Conservation (phyloP, 2,113 vertebrate genomes). For the Elanoides forficatus region DNA sequence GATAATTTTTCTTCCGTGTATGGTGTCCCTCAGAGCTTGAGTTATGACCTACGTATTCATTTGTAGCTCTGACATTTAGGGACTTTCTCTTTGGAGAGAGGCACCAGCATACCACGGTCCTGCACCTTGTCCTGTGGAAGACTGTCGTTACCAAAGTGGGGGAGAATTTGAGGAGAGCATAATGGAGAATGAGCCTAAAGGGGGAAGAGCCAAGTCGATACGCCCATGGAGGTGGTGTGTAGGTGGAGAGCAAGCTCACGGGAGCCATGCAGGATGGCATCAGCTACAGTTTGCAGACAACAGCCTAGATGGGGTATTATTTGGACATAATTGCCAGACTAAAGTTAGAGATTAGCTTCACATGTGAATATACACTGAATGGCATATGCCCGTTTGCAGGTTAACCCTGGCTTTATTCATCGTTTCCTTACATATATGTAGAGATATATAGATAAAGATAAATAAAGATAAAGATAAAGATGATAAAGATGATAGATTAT, state of each 20-base stretch:
- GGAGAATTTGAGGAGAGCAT: background rate
- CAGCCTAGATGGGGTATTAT: background rate
- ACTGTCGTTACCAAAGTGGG: background rate
- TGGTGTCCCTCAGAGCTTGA: background rate
- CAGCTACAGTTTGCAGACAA: background rate
- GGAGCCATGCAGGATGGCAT: background rate
- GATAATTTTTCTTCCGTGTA: background rate
- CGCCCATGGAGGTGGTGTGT: fast-evolving
- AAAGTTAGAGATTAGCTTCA: background rate
- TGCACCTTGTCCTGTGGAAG: background rate
- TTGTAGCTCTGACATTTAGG: background rate
- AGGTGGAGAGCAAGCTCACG: background rate
- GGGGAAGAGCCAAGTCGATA: background rate
- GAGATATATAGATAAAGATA: background rate
- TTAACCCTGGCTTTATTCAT: background rate
- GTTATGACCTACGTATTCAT: background rate
- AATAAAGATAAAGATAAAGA: background rate
- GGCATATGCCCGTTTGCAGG: background rate
- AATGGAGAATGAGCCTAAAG: background rate
- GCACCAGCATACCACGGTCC: background rate
- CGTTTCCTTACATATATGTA: background rate
- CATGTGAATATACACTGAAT: background rate
- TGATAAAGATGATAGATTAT: background rate
- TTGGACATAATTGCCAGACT: background rate
- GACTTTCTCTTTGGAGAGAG: background rate